Evolutionary conservation across 1,140 invertebrate species (phyloP), one percentile per base, ranked within the genome.

Genomic region (Palaemon carinicauda): DNA sequence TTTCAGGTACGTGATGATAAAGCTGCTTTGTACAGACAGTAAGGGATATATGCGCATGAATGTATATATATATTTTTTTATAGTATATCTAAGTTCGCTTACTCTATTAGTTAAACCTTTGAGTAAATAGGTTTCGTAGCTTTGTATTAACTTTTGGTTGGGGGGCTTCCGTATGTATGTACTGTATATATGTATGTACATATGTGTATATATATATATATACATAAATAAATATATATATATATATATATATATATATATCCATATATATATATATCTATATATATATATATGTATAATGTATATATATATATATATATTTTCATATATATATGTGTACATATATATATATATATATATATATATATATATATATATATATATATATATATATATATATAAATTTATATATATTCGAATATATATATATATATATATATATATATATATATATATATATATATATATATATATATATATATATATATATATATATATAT

Each of bases 221-320:
- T 60, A 60, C 14, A 24, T 60, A 60, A 4, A 60, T 60, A 60
- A 4, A 60, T 60, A 60, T 60, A 60, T 60, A 60, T 60, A 60
- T 60, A 60, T 60, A 60, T 60, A 60, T 60, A 60, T 60, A 60
- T 60, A 60, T 60, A 60, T 60, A 60, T 60, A 60, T 60, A 60
- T 60, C 3, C 14, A 24, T 60, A 60, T 60, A 24, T 60, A 60
- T 60, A 24, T 12, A 60, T 60, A 14, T 60, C 3, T 60, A 24
- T 24, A 60, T 60, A 60, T 60, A 60, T 60, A 60, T 60, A 60
- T 60, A 60, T 60, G 14, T 60, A 60, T 60, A 4, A n/a, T 2
- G 33, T 41, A 3, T 4, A 9, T 41, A 9, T 41, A 9, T 41
- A 4, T 41, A 41, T 41, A 41, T 41, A 9, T 9, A 9, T 41